Evolutionary conservation across 2,888 invertebrate species (phyloP).

Genomic region (Drosophila hawaiiensis): DNA sequence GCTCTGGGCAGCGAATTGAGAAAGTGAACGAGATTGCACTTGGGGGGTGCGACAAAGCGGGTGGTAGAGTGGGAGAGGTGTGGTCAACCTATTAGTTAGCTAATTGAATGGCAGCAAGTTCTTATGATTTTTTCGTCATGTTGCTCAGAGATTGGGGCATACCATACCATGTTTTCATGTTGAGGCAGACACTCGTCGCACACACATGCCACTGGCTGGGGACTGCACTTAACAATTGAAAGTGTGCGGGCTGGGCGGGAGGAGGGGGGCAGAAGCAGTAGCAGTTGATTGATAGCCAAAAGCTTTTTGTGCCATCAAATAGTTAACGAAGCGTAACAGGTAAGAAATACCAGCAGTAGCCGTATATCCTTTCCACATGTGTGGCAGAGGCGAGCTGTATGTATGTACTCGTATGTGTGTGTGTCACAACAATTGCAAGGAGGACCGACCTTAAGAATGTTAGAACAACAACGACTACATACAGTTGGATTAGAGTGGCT

Average conservation of each 20-base stretch:
- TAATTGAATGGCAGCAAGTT: constrained; percentile 40
- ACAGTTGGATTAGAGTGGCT: constrained; percentile 1
- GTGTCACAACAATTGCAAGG: not conserved
- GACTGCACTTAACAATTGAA: constrained; percentile 66
- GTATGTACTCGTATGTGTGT: constrained; percentile 7
- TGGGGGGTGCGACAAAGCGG: not conserved
- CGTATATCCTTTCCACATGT: constrained; percentile 12
- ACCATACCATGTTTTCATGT: constrained; percentile 4
- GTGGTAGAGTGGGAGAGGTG: no score
- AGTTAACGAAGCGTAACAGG: constrained; percentile 79
- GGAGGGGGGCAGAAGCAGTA: not conserved
- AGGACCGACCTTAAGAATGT: not conserved
- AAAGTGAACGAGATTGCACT: constrained; percentile 16
- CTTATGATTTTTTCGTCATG: not conserved
- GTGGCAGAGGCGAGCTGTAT: not conserved
- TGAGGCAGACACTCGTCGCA: constrained; percentile 13
- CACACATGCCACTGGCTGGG: constrained; percentile 13
- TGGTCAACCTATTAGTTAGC: constrained; percentile 24
- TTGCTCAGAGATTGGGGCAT: constrained; percentile 2
- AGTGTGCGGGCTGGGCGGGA: constrained; percentile 6
- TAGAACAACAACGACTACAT: not conserved
- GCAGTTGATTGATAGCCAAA: constrained; percentile 76
- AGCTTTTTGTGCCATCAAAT: constrained; percentile 68
- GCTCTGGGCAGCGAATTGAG: constrained; percentile 15
- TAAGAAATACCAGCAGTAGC: constrained; percentile 44